Conservation (phyloP, 2,797 vertebrate genomes). For the Myotis myotis region DNA sequence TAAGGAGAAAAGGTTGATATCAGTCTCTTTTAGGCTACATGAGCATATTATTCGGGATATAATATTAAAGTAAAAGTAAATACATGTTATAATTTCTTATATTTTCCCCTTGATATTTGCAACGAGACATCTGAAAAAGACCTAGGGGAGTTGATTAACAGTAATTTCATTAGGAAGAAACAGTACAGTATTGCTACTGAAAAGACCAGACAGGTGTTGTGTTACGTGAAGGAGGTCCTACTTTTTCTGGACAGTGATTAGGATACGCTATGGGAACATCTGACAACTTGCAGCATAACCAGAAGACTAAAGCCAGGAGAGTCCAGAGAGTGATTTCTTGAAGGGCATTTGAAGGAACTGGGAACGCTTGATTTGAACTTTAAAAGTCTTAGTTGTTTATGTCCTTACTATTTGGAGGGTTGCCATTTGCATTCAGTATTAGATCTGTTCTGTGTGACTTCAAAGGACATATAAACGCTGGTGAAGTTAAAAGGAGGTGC, state of each 20-base stretch:
- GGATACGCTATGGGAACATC: not conserved
- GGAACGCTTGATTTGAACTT: not conserved
- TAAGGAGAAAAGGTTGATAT: not conserved
- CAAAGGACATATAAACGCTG: not conserved
- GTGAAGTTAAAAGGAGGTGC: not conserved
- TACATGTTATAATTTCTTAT: not conserved
- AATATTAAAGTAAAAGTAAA: constrained; percentile 1
- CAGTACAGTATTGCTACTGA: not conserved
- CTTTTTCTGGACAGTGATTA: not conserved
- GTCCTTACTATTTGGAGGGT: not conserved
- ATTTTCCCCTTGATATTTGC: not conserved
- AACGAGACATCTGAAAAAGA: not conserved
- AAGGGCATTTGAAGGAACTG: not conserved
- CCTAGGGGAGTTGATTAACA: not conserved
- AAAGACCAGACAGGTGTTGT: not conserved
- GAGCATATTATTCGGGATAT: not conserved
- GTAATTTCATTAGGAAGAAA: not conserved
- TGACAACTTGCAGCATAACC: not conserved
- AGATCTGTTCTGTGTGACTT: not conserved
- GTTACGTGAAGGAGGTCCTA: not conserved
- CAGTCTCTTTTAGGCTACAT: not conserved
- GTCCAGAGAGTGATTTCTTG: not conserved
- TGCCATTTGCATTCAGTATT: not conserved
- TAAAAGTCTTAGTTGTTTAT: not conserved
- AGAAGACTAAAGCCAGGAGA: not conserved